Evolutionary conservation across 2,888 invertebrate species (phyloP).

Genomic region (Tortricodes alternella): DNA sequence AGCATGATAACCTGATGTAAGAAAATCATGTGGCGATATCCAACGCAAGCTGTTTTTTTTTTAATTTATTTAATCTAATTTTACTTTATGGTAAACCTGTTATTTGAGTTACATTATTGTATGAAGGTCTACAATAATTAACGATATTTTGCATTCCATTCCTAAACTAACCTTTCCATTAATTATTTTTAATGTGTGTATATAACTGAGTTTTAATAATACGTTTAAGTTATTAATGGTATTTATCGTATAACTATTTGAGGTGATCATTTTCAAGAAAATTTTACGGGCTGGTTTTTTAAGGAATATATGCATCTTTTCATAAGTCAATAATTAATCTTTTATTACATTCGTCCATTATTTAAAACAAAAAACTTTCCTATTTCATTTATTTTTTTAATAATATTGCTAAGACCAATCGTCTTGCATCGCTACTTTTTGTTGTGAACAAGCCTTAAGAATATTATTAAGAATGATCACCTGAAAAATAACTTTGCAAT

Average conservation of each 20-base stretch:
- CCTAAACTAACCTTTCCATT: conserved; percentile 52
- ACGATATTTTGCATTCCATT: conserved; percentile 27
- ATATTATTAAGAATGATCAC: conserved; percentile 7
- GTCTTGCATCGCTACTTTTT: no score
- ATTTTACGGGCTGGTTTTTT: no score
- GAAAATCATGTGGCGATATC: conserved; percentile 5
- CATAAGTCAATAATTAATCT: no score
- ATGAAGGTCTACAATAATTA: no score
- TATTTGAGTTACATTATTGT: neutral
- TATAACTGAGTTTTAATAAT: conserved; percentile 52
- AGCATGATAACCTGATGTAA: conserved; percentile 15
- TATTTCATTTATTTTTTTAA: no score
- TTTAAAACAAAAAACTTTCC: no score
- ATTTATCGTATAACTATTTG: conserved; percentile 18
- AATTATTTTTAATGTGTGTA: conserved; percentile 53
- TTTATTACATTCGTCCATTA: no score
- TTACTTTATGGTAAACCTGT: neutral
- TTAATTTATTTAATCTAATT: neutral
- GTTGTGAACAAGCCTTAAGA: no score
- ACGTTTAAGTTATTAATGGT: conserved; percentile 16
- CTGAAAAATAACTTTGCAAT: conserved; percentile 15
- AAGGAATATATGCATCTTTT: no score
- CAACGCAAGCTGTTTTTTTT: neutral
- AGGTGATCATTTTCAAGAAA: conserved; percentile 13
- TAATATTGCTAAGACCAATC: no score